phyloP scores from a whole-genome alignment of 2,797 vertebrate species.

The Vespertilio murinus region DNA sequence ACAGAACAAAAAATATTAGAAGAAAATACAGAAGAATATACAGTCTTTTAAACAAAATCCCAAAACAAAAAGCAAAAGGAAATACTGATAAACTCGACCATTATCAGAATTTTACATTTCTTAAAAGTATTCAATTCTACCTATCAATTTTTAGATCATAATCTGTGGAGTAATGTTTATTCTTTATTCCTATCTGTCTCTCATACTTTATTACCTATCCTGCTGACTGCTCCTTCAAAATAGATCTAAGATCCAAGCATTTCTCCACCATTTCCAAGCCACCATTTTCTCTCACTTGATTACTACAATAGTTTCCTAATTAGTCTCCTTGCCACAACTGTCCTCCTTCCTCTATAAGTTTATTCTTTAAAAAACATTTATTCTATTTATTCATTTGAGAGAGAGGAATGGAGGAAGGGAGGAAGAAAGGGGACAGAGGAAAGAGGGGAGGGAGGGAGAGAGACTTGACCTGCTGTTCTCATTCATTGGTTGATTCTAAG shows the following conservation, averaged over 20 bases:
- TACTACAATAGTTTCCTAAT: neutral
- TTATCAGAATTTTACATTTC: slow-evolving; percentile 1
- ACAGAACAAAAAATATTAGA: neutral
- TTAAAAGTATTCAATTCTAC: neutral
- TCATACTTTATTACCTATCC: neutral
- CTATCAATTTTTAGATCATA: neutral
- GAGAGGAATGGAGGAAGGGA: neutral
- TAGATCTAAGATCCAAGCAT: neutral
- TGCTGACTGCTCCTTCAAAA: neutral
- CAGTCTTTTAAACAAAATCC: neutral
- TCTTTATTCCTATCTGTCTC: neutral
- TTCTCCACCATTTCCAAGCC: neutral
- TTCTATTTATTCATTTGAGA: neutral
- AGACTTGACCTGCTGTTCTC: too few relatives aligned
- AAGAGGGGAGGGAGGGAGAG: too few relatives aligned
- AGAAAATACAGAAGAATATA: neutral
- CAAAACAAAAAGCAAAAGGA: neutral
- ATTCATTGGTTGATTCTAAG: neutral
- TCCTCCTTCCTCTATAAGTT: neutral
- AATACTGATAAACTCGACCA: neutral
- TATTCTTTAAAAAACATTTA: neutral
- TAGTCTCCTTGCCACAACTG: neutral
- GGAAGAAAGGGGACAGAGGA: too few relatives aligned
- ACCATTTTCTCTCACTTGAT: neutral
- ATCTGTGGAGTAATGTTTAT: neutral